Evolutionary conservation across 2,888 invertebrate species (phyloP).

Genomic region (Andricus curvator): DNA sequence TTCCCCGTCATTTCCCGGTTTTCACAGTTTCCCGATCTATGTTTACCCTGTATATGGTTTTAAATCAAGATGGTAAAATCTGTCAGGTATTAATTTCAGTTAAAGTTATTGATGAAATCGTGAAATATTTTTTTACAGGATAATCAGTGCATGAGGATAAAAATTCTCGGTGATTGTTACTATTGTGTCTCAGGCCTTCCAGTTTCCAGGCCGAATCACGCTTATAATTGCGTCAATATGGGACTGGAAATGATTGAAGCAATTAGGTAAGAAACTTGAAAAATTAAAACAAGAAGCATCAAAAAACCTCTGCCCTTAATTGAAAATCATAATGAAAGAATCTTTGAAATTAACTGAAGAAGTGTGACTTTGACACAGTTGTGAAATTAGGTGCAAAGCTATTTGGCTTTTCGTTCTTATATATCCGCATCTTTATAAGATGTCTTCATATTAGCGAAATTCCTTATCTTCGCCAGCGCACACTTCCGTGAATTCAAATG

Average conservation of each 20-base stretch:
- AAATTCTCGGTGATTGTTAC: constrained; percentile 97
- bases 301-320: neutral
- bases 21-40: no score
- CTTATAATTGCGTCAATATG: constrained; percentile 97
- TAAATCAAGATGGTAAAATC: no score
- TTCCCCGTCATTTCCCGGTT: no score
- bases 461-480: constrained; percentile 26
- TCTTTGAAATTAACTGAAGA: neutral
- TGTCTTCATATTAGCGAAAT: constrained; percentile 11
- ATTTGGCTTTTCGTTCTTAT: neutral
- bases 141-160: constrained; percentile 96
- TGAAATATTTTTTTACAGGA: constrained; percentile 81
- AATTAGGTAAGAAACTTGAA: constrained; percentile 84
- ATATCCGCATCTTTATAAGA: constrained; percentile 5
- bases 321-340: no score
- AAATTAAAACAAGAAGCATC: neutral
- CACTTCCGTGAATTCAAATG: constrained; percentile 26
- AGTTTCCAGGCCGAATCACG: constrained; percentile 94
- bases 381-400: no score
- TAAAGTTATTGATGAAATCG: no score
- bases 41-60: no score
- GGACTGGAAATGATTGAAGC: constrained; percentile 97
- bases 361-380: neutral
- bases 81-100: no score
- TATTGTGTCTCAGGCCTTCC: constrained; percentile 97